A percentile compares a stretch with the other conserved stretches of the same genome.
Conservation (phyloP, 2,113 vertebrate genomes). For the Anhinga rufa region DNA sequence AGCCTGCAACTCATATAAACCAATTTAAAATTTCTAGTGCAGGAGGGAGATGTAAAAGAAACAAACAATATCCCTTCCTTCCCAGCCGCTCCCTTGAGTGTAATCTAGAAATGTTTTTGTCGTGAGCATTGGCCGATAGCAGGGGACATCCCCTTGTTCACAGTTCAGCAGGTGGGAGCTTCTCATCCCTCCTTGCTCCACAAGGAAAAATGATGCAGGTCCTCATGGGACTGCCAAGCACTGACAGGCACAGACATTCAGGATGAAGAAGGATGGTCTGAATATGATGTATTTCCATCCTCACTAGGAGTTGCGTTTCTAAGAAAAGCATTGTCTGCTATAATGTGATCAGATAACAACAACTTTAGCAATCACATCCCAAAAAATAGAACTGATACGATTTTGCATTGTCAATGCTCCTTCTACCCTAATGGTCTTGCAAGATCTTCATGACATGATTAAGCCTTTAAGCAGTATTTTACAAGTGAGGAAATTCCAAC, state of each 20-base stretch:
- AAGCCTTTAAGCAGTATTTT: not conserved
- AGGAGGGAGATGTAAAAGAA: conserved; percentile 72
- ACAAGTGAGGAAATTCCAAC: not conserved
- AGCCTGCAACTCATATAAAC: conserved; percentile 70
- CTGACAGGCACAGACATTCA: not conserved
- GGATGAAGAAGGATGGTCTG: not conserved
- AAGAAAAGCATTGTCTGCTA: not conserved
- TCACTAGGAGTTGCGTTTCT: not conserved
- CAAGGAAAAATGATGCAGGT: rapidly evolving
- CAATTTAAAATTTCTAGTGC: conserved; percentile 70
- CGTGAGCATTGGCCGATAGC: not conserved
- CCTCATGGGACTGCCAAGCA: not conserved
- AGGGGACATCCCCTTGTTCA: not conserved
- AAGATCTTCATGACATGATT: not conserved
- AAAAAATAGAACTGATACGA: rapidly evolving
- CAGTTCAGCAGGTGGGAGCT: not conserved
- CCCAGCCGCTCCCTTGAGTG: not conserved
- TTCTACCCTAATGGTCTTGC: not conserved
- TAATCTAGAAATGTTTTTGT: not conserved
- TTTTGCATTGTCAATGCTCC: not conserved
- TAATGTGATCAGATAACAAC: rapidly evolving
- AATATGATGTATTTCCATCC: not conserved
- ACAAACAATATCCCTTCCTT: conserved; percentile 43
- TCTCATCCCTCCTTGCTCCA: not conserved
- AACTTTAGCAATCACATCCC: not conserved